Conservation (phyloP, 2,888 invertebrate genomes). For the Patella caerulea region DNA sequence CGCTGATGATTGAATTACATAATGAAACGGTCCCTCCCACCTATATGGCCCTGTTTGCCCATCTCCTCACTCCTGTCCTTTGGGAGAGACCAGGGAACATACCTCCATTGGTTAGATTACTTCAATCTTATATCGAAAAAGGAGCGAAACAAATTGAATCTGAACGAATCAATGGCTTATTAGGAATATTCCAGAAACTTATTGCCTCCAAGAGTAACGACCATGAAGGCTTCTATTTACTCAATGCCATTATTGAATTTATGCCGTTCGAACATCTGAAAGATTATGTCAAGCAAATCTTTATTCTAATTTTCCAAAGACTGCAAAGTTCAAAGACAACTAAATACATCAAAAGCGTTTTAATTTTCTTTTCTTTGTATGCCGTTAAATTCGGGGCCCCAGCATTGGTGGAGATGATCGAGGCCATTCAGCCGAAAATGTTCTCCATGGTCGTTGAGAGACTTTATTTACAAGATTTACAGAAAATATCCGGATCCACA, state of each 20-base stretch:
- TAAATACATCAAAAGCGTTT: constrained; percentile 90
- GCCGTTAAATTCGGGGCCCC: constrained; percentile 85
- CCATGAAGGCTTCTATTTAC: constrained; percentile 93
- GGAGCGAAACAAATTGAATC: constrained; percentile 79
- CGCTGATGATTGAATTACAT: constrained; percentile 84
- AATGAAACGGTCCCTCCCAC: constrained; percentile 77
- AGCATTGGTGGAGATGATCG: constrained; percentile 83
- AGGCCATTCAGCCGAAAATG: constrained; percentile 90
- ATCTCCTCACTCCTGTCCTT: constrained; percentile 88
- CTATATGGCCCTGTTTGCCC: constrained; percentile 91
- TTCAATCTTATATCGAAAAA: constrained; percentile 87
- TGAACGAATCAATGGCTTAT: constrained; percentile 73
- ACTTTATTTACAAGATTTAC: constrained; percentile 87
- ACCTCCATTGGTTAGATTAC: constrained; percentile 90
- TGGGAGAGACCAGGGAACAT: constrained; percentile 97
- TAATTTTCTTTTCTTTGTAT: constrained; percentile 92
- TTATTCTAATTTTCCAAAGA: constrained; percentile 92
- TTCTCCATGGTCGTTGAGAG: constrained; percentile 96
- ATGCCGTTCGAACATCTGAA: constrained; percentile 83
- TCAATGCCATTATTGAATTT: constrained; percentile 87
- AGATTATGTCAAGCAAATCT: constrained; percentile 87
- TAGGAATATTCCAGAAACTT: constrained; percentile 97
- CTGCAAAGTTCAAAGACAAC: constrained; percentile 94
- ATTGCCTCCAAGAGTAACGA: constrained; percentile 95
- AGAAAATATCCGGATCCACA: constrained; percentile 85